Evolutionary conservation across 2,888 invertebrate genomes (phyloP), one percentile per base, ranked within the genome.

Genomic region (Cenopis cana): DNA sequence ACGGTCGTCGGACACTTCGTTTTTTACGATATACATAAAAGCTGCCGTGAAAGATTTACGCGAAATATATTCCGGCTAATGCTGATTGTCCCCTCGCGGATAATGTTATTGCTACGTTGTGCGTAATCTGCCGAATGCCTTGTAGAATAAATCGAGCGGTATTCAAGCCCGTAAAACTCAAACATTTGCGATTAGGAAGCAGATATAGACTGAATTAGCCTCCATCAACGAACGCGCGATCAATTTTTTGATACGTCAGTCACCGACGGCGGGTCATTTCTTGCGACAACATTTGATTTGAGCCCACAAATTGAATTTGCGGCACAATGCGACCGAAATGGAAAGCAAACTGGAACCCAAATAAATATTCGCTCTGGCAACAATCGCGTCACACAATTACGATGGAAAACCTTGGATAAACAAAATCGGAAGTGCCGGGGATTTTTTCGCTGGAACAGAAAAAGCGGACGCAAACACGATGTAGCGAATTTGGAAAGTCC

Each of bases 1-100:
- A 84, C 85, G 83, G 87, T 85, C 85, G 83, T 77, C 82, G 89
- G 90, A 89, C 91, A 89, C 90, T 88, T 84, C 85, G 89, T 90
- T 92, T 92, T 93, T 93, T 92, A 93, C 90, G 92, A 91, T 91
- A 92, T 85, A 91, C 93, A 91, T 93, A 91, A 93, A 92, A 90
- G 87, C 89, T 86, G 87, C 89, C 90, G 90, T 87, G 89, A 86
- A 91, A 91, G 92, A 92, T 93, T 92, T 93, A 93, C 89, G 89
- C 85, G 81, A 88, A 90, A 92, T 91, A 89, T 92, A 92, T 92
- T 90, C 92, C 80, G 85, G 80, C 90, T 91, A 91, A 92, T 91
- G 90, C 89, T 89, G 93, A 92, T 91, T 90, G 88, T 85, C 77
- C 70, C 65, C 57, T 46, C 59, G 70, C 71, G 59, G 80, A 81